Base-by-base conservation (phyloP, 2,113 vertebrate genomes). In the Protomyctophum bolini region DNA sequence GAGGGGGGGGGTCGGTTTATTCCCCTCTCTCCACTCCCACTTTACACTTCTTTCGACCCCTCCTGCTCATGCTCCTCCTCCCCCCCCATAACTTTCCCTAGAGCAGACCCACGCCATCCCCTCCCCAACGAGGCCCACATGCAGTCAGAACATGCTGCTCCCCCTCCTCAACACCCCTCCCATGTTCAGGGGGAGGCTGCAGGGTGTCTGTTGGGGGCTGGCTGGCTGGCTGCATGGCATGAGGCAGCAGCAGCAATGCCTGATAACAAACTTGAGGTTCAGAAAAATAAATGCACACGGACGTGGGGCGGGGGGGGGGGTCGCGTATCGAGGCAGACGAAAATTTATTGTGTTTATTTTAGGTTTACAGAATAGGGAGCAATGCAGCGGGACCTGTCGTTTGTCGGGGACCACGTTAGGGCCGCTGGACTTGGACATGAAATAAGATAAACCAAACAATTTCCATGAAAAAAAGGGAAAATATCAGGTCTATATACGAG, bases 241-340 rank as follows among this genome's bases (percentile, higher is more conserved):
- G 70, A 81, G 66, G 49, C 46, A 6, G 54, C 70, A 73, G 72
- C n/a, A 6, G 9, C 54, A 58, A 21, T 28, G 67, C 41, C 77
- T 88, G 85, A 88, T 89, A 88, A 41, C 5, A 41, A 41, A 88
- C 77, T 87, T 82, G 86, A 82, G 82, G 82, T 86, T 79, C 69
- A 79, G 66, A 76, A 79, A 71, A 71, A 80, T 74, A 63, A 75
- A 76, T 76, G 70, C 33, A 41, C 33, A 41, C 21, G 21, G 33
- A 41, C 33, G 33, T 41, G 33, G 46, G 49, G 28, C 15, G 46
- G 10, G 60, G 28, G 52, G 57, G 46, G 8, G 12, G 68, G 82
- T 77, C 82, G 84, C 41, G 72, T 79, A 80, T 80, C 21, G 59
- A 50, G 45, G 45, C 29, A 61, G 66, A n/a, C 45, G 33, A 45